These are phyloP conservation scores for Coregonus sp. DNA, from an alignment of 2,797 vertebrate species.

Conservation along the genomic window DNA sequence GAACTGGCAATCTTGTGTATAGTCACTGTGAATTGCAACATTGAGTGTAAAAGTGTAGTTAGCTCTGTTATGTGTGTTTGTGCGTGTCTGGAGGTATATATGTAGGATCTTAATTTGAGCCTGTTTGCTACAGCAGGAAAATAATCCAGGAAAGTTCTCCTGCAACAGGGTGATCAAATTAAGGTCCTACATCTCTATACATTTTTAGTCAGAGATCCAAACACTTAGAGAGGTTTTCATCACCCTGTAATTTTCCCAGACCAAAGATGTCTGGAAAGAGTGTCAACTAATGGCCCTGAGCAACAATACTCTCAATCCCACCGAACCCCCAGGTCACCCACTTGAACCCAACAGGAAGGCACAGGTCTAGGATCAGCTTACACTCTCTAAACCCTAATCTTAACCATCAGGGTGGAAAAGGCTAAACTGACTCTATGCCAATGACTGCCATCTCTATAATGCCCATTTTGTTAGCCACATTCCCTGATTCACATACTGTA, in stretches of 20 bases:
- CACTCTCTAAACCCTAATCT: background rate
- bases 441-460: background rate
- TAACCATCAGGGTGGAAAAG: background rate
- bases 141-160: no score
- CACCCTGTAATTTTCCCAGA: conserved; percentile 35
- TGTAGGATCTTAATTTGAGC: background rate
- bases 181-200: no score
- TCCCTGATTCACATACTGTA: background rate
- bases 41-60: background rate
- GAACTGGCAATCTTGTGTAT: background rate
- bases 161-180: no score
- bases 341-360: background rate
- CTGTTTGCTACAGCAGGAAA: no score
- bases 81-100: conserved; percentile 6
- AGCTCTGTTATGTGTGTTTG: background rate
- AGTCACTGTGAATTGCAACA: background rate
- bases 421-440: background rate
- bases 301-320: background rate
- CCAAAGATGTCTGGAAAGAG: conserved; percentile 28
- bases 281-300: background rate
- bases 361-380: background rate
- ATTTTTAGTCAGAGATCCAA: conserved; percentile 5
- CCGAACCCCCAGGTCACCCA: background rate
- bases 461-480: no score
- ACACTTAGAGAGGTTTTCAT: conserved; percentile 24